phyloP scores from a whole-genome alignment of 2,113 vertebrate genomes.

The Sander vitreus region DNA sequence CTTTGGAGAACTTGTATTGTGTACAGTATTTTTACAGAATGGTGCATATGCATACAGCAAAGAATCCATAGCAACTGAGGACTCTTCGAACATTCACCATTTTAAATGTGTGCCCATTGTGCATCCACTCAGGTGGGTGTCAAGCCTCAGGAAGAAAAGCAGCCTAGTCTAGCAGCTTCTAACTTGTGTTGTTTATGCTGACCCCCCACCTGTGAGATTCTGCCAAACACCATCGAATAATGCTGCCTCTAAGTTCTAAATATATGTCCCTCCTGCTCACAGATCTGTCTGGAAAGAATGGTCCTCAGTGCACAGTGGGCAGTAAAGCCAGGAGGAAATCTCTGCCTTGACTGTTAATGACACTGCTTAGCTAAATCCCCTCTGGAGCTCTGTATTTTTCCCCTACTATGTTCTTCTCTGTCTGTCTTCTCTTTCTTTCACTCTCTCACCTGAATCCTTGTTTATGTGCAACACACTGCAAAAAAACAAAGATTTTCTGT shows the following conservation, averaged over 20 bases:
- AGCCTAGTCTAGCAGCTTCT: conserved; percentile 36
- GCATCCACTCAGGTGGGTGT: conserved; percentile 29
- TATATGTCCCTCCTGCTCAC: conserved; percentile 72
- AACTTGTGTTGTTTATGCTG: conserved; percentile 55
- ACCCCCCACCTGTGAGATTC: conserved; percentile 65
- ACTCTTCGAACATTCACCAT: not conserved
- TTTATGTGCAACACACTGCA: conserved; percentile 23
- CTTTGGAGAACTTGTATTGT: not conserved
- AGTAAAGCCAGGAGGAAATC: conserved; percentile 71
- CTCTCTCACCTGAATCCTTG: conserved; percentile 10
- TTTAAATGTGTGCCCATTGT: conserved; percentile 10
- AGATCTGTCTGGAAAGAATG: conserved; percentile 72
- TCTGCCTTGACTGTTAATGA: conserved; percentile 79
- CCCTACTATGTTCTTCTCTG: conserved; percentile 1
- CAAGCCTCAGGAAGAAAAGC: conserved; percentile 35
- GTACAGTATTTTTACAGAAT: not conserved
- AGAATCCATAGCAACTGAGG: not conserved
- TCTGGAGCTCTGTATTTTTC: conserved; percentile 43
- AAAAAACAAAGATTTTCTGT: conserved; percentile 47
- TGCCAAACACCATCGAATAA: conserved; percentile 65
- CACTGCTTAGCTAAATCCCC: conserved; percentile 72
- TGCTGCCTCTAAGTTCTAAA: conserved; percentile 78
- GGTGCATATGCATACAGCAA: conserved; percentile 7
- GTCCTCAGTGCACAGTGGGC: conserved; percentile 66
- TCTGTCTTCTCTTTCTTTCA: conserved; percentile 18